Evolutionary conservation across 1,140 invertebrate species (phyloP).

Genomic region (Cherax quadricarinatus): DNA sequence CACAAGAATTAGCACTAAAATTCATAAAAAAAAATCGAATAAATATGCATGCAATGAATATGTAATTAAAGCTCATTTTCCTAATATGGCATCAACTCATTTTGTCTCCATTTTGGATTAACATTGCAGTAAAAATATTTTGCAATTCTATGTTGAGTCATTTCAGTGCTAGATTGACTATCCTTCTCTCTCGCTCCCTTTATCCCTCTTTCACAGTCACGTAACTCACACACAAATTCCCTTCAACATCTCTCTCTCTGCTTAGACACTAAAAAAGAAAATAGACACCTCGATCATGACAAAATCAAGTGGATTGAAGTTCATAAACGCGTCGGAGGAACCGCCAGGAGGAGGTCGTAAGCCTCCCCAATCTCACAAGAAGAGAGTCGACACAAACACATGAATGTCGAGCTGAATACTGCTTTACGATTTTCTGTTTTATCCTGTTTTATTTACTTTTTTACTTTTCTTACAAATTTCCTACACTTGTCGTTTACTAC

Average conservation of each 20-base stretch:
- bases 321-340: neutral
- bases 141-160: too few relatives aligned
- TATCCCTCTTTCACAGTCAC: too few relatives aligned
- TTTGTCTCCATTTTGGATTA: too few relatives aligned
- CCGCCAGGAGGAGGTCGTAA: neutral
- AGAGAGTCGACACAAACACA: neutral
- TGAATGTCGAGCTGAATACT: constrained; percentile 1
- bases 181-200: too few relatives aligned
- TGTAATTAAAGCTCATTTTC: too few relatives aligned
- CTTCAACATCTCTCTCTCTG: neutral
- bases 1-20: too few relatives aligned
- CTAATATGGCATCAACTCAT: too few relatives aligned
- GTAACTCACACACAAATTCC: too few relatives aligned
- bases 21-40: too few relatives aligned
- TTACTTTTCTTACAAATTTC: neutral
- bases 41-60: too few relatives aligned
- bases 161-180: too few relatives aligned
- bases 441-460: neutral
- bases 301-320: neutral
- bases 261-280: neutral
- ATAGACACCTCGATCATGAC: neutral
- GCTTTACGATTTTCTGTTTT: neutral
- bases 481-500: neutral
- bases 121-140: too few relatives aligned
- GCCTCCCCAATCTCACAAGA: neutral